These are phyloP conservation scores for Urosaurus nigricauda DNA, from an alignment of 2,797 vertebrate genomes.

Conservation along the genomic window DNA sequence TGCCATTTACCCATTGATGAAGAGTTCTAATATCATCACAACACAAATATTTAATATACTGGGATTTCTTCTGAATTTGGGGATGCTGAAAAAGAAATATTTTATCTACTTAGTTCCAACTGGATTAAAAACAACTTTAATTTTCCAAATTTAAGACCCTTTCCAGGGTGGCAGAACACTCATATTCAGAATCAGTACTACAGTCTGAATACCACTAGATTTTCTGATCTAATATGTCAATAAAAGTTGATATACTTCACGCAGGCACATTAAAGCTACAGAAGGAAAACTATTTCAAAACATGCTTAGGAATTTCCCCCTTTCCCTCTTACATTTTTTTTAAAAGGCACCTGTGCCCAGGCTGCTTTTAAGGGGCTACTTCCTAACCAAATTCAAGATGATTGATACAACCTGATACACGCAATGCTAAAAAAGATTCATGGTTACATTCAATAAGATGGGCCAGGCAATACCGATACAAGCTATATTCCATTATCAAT, in stretches of 20 bases:
- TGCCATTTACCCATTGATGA: slow-evolving; percentile 98
- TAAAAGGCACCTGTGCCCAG: neutral
- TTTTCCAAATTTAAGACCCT: slow-evolving; percentile 12
- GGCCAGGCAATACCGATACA: neutral
- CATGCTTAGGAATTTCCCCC: neutral
- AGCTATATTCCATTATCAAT: neutral
- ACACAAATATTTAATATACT: slow-evolving; percentile 98
- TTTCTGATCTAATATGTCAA: too few species aligned
- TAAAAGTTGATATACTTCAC: too few species aligned
- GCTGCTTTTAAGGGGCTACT: neutral
- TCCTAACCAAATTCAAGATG: neutral
- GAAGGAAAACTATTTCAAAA: neutral
- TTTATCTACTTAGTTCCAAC: slow-evolving; percentile 24
- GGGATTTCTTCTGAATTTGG: slow-evolving; percentile 98
- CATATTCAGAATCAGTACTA: neutral
- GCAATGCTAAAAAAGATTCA: slow-evolving; percentile 31
- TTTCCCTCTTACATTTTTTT: neutral
- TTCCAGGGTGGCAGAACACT: neutral
- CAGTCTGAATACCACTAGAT: neutral
- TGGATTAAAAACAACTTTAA: slow-evolving; percentile 16
- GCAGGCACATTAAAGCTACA: too few species aligned
- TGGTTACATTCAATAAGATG: neutral
- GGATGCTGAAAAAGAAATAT: slow-evolving; percentile 85
- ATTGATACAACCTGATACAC: slow-evolving; percentile 19
- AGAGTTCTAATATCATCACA: slow-evolving; percentile 96